Conservation (phyloP, 1,140 invertebrate species). For the Caerostris extrusa region DNA sequence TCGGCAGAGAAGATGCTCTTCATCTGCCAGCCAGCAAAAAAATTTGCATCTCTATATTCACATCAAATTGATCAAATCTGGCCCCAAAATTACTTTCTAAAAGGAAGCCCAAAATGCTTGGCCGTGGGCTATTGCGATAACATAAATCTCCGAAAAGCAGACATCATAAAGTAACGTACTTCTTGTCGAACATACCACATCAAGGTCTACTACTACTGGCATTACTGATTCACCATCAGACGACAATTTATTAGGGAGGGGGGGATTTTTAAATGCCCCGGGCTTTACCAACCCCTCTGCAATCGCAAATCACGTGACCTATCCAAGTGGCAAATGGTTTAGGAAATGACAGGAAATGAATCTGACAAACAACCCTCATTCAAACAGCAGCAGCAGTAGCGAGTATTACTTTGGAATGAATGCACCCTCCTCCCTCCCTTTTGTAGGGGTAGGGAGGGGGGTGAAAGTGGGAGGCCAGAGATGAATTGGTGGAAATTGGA, state of each 20-base stretch:
- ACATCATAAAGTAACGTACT: background rate
- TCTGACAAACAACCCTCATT: slow-evolving; percentile 32
- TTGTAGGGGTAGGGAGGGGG: background rate
- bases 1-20: background rate
- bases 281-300: background rate
- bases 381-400: background rate
- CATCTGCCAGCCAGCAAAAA: background rate
- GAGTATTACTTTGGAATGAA: slow-evolving; percentile 31
- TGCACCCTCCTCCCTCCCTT: background rate
- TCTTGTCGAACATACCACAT: background rate
- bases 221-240: slow-evolving; percentile 26
- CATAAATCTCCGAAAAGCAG: background rate
- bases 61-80: slow-evolving; percentile 4
- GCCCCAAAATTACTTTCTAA: slow-evolving; percentile 18
- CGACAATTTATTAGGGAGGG: background rate
- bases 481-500: slow-evolving; percentile 66
- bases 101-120: background rate
- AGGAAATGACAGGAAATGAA: slow-evolving; percentile 71
- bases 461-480: background rate
- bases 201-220: background rate
- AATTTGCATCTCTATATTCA: background rate
- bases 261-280: slow-evolving; percentile 61
- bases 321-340: slow-evolving; percentile 61
- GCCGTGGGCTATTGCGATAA: slow-evolving; percentile 7
- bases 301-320: slow-evolving; percentile 61